phyloP scores from a whole-genome alignment of 2,797 vertebrate genomes.

The Chaetodon trifasciatus region DNA sequence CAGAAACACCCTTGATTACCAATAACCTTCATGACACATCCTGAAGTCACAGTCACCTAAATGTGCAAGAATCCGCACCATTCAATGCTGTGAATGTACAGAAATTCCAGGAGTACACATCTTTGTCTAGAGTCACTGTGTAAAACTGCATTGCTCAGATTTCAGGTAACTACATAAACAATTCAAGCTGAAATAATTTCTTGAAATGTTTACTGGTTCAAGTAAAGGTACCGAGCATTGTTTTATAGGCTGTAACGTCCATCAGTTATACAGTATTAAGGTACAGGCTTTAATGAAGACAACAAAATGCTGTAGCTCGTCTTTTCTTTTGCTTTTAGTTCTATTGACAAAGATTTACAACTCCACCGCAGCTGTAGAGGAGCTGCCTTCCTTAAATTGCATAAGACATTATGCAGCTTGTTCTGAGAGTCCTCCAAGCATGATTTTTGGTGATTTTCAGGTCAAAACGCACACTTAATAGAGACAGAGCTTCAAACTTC shows the following conservation, averaged over 20 bases:
- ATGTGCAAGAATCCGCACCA: not conserved
- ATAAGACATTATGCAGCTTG: slow-evolving; percentile 53
- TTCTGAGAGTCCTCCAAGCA: slow-evolving; percentile 60
- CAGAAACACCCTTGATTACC: not conserved
- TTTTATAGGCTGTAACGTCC: slow-evolving; percentile 14
- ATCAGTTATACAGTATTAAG: slow-evolving; percentile 7
- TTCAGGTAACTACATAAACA: not conserved
- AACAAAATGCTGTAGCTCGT: slow-evolving; percentile 26
- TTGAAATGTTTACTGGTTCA: slow-evolving; percentile 19
- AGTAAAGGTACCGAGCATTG: not conserved
- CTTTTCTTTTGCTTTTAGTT: slow-evolving; percentile 55
- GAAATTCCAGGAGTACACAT: not conserved
- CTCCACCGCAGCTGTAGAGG: slow-evolving; percentile 44
- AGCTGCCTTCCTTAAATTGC: slow-evolving; percentile 66
- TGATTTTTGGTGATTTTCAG: slow-evolving; percentile 72
- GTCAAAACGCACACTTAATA: slow-evolving; percentile 70
- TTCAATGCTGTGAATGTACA: not conserved
- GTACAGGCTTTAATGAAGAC: slow-evolving; percentile 13
- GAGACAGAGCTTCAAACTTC: slow-evolving; percentile 58
- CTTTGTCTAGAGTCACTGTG: not conserved
- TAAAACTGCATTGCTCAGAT: slow-evolving; percentile 4
- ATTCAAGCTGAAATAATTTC: not conserved
- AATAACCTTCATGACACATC: not conserved
- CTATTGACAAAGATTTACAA: slow-evolving; percentile 55
- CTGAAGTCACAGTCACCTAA: not conserved